Evolutionary conservation across 2,888 invertebrate species (phyloP).

Genomic region (Melieria omissa): DNA sequence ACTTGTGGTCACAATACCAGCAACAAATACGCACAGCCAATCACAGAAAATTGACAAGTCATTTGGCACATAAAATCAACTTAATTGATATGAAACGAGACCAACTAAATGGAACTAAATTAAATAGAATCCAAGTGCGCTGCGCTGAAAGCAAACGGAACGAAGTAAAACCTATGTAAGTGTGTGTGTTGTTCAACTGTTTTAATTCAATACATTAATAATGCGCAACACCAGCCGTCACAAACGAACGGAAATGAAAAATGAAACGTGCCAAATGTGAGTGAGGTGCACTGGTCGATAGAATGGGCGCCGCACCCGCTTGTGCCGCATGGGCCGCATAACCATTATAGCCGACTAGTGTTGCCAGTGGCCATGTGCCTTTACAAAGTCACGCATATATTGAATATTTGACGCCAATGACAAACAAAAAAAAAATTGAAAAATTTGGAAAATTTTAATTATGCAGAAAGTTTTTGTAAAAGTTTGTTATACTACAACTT

Average conservation of each 20-base stretch:
- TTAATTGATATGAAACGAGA: neutral
- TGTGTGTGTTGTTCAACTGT: neutral
- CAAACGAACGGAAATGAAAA: slow-evolving; percentile 30
- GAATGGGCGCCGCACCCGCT: too few relatives aligned
- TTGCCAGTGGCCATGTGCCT: slow-evolving; percentile 10
- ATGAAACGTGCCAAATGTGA: slow-evolving; percentile 10
- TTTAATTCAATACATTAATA: slow-evolving; percentile 37
- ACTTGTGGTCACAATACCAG: too few relatives aligned
- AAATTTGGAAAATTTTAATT: slow-evolving; percentile 38
- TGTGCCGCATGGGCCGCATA: too few relatives aligned
- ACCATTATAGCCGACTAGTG: too few relatives aligned
- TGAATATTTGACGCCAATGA: slow-evolving; percentile 26
- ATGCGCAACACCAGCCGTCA: slow-evolving; percentile 15
- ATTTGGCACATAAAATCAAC: slow-evolving; percentile 29
- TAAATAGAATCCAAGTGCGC: neutral
- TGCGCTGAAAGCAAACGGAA: neutral
- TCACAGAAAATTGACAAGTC: slow-evolving; percentile 28
- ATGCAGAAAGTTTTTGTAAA: slow-evolving; percentile 23
- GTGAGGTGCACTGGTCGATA: too few relatives aligned
- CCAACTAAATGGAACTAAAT: neutral
- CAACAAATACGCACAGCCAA: neutral
- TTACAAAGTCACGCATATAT: neutral
- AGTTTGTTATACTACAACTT: neutral
- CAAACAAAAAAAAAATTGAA: slow-evolving; percentile 22
- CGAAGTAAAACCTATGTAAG: neutral